Conservation (phyloP, 2,113 vertebrate genomes). For the Rynchops niger region DNA sequence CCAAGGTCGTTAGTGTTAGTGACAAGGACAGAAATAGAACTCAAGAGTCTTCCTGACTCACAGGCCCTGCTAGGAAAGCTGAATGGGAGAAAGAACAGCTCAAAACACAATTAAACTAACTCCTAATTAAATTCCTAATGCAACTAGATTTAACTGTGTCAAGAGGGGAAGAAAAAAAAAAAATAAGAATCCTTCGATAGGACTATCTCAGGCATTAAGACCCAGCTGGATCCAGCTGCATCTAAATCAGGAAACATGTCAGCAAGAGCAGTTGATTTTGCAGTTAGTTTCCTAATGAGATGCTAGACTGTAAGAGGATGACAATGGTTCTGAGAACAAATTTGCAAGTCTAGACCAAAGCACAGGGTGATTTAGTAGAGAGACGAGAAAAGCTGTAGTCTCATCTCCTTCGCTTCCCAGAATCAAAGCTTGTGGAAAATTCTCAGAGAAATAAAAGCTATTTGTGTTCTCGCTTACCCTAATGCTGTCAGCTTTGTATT, state of each 20-base stretch:
- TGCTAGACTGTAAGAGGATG: neutral
- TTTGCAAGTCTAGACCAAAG: conserved; percentile 42
- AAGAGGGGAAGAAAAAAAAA: neutral
- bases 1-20: neutral
- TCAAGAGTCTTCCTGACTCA: conserved; percentile 18
- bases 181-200: neutral
- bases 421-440: neutral
- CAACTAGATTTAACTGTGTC: conserved; percentile 33
- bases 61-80: conserved; percentile 8
- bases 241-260: conserved; percentile 43
- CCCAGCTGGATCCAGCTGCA: conserved; percentile 38
- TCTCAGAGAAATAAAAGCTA: neutral
- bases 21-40: conserved; percentile 36
- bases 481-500: neutral
- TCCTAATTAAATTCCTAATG: conserved; percentile 63
- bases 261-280: conserved; percentile 8
- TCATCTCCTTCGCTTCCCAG: neutral
- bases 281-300: conserved; percentile 46
- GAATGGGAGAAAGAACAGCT: conserved; percentile 35
- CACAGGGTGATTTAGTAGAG: neutral
- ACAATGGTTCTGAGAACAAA: neutral
- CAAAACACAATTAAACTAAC: conserved; percentile 50
- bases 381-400: neutral
- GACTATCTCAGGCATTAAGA: conserved; percentile 1
- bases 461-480: neutral